Evolutionary conservation across 2,888 invertebrate species (phyloP).

Genomic region (Drosophila helvetica): DNA sequence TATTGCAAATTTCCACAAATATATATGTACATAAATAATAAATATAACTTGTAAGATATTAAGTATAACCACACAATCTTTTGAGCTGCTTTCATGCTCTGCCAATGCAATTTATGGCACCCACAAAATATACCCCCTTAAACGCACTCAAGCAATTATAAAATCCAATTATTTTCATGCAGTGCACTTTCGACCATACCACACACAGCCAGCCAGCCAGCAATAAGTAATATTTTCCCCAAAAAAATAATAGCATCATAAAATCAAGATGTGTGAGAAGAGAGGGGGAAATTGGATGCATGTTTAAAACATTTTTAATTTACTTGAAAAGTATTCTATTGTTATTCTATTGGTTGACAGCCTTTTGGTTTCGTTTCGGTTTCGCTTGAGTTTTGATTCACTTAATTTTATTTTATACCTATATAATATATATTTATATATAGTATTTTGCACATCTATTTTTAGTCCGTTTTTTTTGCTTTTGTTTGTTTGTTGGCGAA

Average conservation of each 20-base stretch:
- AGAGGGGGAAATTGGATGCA: background rate
- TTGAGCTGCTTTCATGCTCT: background rate
- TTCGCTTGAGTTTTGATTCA: slow-evolving; percentile 27
- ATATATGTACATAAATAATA: background rate
- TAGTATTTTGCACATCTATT: slow-evolving; percentile 53
- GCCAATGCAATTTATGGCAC: background rate
- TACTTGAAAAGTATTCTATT: slow-evolving; percentile 27
- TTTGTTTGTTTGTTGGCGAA: slow-evolving; percentile 29
- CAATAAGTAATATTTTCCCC: background rate
- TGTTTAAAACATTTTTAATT: slow-evolving; percentile 38
- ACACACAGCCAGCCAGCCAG: background rate
- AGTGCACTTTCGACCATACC: slow-evolving; percentile 15
- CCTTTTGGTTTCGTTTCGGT: slow-evolving; percentile 11
- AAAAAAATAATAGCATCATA: slow-evolving; percentile 4
- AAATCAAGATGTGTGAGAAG: background rate
- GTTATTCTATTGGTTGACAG: slow-evolving; percentile 11
- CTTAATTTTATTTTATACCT: slow-evolving; percentile 7
- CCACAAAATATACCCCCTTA: background rate
- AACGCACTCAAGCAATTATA: background rate
- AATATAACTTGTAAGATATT: background rate
- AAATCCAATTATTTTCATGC: slow-evolving; percentile 7
- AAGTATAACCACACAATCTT: background rate
- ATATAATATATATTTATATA: slow-evolving; percentile 30
- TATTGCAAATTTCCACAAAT: background rate
- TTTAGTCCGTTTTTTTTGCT: slow-evolving; percentile 51